Percentiles rank a stretch among this genome's conserved stretches.
These are phyloP conservation scores for Chionodraco myersi DNA, from an alignment of 2,113 vertebrate species.

Conservation along the genomic window DNA sequence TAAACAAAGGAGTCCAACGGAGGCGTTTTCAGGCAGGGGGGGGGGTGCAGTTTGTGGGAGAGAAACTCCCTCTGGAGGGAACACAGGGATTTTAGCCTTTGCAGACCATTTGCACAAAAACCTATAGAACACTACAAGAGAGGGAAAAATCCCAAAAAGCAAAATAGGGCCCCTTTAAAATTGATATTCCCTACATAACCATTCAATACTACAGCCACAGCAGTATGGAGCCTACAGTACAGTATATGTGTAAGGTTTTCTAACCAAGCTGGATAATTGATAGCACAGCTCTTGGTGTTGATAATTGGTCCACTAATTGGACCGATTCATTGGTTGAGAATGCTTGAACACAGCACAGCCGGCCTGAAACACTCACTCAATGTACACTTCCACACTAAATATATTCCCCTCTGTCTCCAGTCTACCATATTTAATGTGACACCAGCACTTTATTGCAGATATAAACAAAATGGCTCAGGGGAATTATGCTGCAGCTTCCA, in stretches of 20 bases:
- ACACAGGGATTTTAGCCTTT: no score
- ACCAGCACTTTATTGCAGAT: constrained; percentile 68
- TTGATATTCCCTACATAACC: not conserved
- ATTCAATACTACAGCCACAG: not conserved
- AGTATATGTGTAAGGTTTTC: not conserved
- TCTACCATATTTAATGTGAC: constrained; percentile 67
- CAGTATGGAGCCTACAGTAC: not conserved
- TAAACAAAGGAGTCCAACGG: no score
- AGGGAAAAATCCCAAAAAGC: no score
- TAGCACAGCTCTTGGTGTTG: constrained; percentile 27
- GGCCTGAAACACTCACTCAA: constrained; percentile 31
- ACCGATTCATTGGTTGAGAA: constrained; percentile 50
- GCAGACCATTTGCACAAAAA: no score
- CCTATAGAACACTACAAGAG: no score
- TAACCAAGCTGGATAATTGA: constrained; percentile 8
- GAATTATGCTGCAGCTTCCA: constrained; percentile 50
- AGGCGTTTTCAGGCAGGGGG: no score
- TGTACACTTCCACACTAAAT: constrained; percentile 47
- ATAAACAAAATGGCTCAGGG: constrained; percentile 70
- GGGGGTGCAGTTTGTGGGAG: no score
- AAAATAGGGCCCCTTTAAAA: no score
- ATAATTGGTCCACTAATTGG: constrained; percentile 62
- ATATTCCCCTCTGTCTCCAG: constrained; percentile 49
- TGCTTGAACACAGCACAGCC: constrained; percentile 8
- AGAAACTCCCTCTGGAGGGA: no score